Evolutionary conservation across 2,888 invertebrate species (phyloP).

Genomic region (Nemotelus nigrinus): DNA sequence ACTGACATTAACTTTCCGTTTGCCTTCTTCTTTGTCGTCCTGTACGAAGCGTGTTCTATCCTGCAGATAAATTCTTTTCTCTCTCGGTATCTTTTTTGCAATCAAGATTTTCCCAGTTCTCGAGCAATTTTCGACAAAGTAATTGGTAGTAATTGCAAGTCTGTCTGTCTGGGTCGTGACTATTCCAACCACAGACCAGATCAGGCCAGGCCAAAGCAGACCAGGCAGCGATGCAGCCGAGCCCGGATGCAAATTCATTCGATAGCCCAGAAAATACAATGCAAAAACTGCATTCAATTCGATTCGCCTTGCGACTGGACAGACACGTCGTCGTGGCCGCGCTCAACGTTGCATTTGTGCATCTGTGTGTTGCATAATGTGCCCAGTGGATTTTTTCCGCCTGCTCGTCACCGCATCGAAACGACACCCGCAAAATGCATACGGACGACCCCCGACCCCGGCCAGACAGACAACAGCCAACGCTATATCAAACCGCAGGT

Average conservation of each 20-base stretch:
- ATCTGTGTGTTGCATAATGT: slow-evolving; percentile 34
- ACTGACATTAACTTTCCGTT: too few species aligned
- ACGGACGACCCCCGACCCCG: slow-evolving; percentile 12
- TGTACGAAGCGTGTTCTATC: too few species aligned
- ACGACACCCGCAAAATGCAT: neutral
- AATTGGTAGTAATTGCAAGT: slow-evolving; percentile 40
- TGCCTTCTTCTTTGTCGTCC: too few species aligned
- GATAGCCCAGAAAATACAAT: slow-evolving; percentile 28
- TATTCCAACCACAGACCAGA: slow-evolving; percentile 21
- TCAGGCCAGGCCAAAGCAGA: neutral
- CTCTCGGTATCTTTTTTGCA: slow-evolving; percentile 15
- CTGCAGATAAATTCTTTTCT: neutral
- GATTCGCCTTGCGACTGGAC: slow-evolving; percentile 16
- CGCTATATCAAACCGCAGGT: slow-evolving; percentile 28
- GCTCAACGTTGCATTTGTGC: slow-evolving; percentile 34
- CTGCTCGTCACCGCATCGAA: neutral
- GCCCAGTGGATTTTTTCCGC: neutral
- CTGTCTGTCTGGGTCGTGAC: slow-evolving; percentile 43
- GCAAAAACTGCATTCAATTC: slow-evolving; percentile 31
- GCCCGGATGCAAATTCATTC: slow-evolving; percentile 41
- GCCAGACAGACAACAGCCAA: slow-evolving; percentile 27
- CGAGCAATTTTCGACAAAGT: slow-evolving; percentile 29
- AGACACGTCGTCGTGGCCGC: slow-evolving; percentile 22
- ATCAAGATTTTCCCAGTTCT: slow-evolving; percentile 21
- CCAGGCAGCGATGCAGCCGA: neutral